A percentile compares a stretch with the other conserved stretches of the same genome.
phyloP scores from a whole-genome alignment of 2,888 invertebrate species.

The Metalampra italica region DNA sequence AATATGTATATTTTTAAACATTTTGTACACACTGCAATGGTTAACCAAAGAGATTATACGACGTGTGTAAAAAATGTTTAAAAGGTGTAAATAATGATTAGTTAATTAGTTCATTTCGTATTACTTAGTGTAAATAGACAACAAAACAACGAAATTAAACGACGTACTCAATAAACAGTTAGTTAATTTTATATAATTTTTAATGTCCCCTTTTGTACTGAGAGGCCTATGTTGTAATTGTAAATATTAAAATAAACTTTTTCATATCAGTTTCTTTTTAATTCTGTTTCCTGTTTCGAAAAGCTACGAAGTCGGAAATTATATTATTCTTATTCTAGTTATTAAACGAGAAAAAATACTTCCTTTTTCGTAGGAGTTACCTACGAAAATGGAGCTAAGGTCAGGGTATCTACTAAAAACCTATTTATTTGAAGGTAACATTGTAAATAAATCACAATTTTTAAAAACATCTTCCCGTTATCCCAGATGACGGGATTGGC shows the following conservation, averaged over 20 bases:
- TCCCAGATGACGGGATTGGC: too few relatives aligned
- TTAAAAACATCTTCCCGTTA: too few relatives aligned
- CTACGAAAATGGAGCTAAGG: too few relatives aligned
- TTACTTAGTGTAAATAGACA: slow-evolving; percentile 5
- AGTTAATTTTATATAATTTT: slow-evolving; percentile 14
- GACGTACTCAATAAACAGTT: slow-evolving; percentile 23
- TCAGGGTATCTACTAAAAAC: too few relatives aligned
- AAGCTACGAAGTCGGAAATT: too few relatives aligned
- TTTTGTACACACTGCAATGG: slow-evolving; percentile 36
- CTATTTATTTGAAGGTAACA: too few relatives aligned
- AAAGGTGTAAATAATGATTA: slow-evolving; percentile 17
- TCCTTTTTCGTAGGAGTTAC: too few relatives aligned
- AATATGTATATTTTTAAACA: too few relatives aligned
- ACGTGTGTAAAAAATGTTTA: slow-evolving; percentile 38
- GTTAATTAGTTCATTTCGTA: background rate
- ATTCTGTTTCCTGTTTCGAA: too few relatives aligned
- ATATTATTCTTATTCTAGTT: too few relatives aligned
- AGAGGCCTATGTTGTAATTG: slow-evolving; percentile 22
- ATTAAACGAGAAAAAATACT: too few relatives aligned
- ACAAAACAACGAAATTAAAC: slow-evolving; percentile 32
- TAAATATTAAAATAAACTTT: slow-evolving; percentile 18
- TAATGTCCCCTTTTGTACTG: slow-evolving; percentile 16
- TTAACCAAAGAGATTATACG: slow-evolving; percentile 63
- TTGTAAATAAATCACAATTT: too few relatives aligned
- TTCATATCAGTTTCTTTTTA: background rate